Conservation (phyloP, 1,140 invertebrate genomes). For the Cheumatopsyche charites region DNA sequence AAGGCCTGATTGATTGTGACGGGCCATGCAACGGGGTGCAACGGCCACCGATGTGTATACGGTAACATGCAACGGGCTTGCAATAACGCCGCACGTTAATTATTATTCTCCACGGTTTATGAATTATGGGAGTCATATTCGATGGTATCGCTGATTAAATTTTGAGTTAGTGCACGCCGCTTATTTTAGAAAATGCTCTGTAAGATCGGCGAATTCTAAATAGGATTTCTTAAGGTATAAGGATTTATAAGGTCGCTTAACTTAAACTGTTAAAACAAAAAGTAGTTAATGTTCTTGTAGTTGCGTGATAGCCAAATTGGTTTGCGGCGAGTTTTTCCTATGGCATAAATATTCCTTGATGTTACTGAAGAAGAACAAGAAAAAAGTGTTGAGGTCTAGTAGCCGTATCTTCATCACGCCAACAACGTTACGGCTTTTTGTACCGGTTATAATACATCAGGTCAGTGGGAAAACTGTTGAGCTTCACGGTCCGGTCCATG, state of each 20-base stretch:
- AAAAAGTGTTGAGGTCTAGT: background rate
- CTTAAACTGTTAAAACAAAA: slow-evolving; percentile 12
- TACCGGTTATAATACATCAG: slow-evolving; percentile 26
- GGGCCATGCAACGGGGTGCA: slow-evolving; percentile 23
- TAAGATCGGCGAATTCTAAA: no score
- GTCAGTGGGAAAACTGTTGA: slow-evolving; percentile 35
- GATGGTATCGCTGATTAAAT: no score
- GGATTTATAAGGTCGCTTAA: background rate
- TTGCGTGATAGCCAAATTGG: slow-evolving; percentile 20
- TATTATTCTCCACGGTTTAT: background rate
- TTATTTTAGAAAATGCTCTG: no score
- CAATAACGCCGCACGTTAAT: background rate
- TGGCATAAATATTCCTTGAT: slow-evolving; percentile 33
- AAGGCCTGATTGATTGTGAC: slow-evolving; percentile 29
- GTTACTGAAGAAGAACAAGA: slow-evolving; percentile 8
- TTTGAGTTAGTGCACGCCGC: no score
- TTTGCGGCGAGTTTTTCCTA: slow-evolving; percentile 16
- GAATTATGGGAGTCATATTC: no score
- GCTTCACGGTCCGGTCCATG: background rate
- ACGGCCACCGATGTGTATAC: background rate
- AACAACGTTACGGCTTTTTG: slow-evolving; percentile 4
- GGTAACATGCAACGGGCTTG: slow-evolving; percentile 1
- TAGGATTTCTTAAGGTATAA: no score
- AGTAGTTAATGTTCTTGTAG: slow-evolving; percentile 10
- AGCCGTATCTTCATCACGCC: slow-evolving; percentile 10